Evolutionary conservation across 92 coral and sea anemone species (phyloP).

Genomic region (Palythoa grandiflora): DNA sequence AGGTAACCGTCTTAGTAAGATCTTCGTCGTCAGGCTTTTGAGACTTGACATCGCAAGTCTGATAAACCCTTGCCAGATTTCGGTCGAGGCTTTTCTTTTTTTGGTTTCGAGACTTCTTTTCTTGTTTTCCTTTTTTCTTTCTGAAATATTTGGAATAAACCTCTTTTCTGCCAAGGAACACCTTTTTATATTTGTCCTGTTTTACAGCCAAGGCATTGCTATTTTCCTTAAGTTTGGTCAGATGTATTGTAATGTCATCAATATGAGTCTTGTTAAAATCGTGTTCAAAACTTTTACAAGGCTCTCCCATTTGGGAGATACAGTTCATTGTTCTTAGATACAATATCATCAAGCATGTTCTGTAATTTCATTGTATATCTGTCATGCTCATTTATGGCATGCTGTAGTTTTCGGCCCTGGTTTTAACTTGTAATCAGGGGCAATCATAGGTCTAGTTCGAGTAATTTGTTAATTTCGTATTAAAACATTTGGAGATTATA

Average conservation of each 20-base stretch:
- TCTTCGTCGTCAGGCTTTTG: background rate
- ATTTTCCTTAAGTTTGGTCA: slow-evolving; percentile 12
- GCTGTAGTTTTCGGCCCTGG: slow-evolving; percentile 11
- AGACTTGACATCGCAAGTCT: background rate
- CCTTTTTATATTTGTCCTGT: background rate
- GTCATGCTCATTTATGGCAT: slow-evolving; percentile 13
- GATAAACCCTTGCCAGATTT: background rate
- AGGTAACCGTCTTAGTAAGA: background rate
- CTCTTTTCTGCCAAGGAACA: background rate
- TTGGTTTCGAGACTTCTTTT: too few relatives aligned
- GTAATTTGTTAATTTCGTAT: too few relatives aligned
- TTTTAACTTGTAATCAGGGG: too few relatives aligned
- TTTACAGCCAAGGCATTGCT: background rate
- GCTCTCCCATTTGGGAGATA: background rate
- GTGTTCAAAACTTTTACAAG: slow-evolving; percentile 6
- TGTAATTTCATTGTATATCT: background rate
- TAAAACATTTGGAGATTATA: too few relatives aligned
- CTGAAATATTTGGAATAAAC: background rate
- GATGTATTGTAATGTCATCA: slow-evolving; percentile 9
- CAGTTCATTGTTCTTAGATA: slow-evolving; percentile 9
- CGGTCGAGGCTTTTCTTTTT: background rate
- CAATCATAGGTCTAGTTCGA: too few relatives aligned
- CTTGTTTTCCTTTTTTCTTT: background rate
- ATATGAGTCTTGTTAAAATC: slow-evolving; percentile 7
- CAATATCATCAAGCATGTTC: background rate